These are phyloP conservation scores for Lophotriccus pileatus DNA, from an alignment of 2,797 vertebrate genomes.

Conservation along the genomic window DNA sequence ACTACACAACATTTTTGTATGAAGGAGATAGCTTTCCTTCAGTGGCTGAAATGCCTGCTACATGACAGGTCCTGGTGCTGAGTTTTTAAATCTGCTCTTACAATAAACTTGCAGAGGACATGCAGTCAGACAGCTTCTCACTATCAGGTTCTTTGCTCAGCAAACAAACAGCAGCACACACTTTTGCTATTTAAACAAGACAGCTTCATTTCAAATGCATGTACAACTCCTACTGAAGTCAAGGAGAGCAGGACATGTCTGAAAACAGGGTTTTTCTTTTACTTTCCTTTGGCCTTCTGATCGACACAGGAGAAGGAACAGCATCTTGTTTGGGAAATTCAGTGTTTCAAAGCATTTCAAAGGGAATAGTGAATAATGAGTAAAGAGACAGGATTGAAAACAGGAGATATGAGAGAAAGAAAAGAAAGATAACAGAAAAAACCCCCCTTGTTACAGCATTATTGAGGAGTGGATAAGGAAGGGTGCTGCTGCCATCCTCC, in stretches of 20 bases:
- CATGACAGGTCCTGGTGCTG: background rate
- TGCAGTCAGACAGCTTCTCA: background rate
- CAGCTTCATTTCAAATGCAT: background rate
- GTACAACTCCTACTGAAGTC: background rate
- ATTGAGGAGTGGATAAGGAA: background rate
- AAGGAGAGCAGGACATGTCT: background rate
- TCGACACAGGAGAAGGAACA: background rate
- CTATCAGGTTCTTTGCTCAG: background rate
- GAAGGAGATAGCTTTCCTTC: background rate
- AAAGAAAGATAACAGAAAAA: background rate
- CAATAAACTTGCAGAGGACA: background rate
- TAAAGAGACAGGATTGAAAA: background rate
- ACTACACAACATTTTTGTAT: background rate
- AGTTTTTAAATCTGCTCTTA: constrained; percentile 18
- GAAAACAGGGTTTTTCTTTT: background rate
- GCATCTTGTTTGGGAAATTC: background rate
- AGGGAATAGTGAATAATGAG: constrained; percentile 6
- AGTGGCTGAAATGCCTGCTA: background rate
- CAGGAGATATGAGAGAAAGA: background rate
- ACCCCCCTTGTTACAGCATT: accelerated
- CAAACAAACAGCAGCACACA: background rate
- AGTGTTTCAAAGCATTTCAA: background rate
- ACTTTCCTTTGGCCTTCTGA: background rate
- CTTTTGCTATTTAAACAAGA: constrained; percentile 38
- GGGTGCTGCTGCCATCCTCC: background rate